These are phyloP conservation scores for Chaetops frenatus DNA, from an alignment of 2,113 vertebrate species.

Conservation along the genomic window DNA sequence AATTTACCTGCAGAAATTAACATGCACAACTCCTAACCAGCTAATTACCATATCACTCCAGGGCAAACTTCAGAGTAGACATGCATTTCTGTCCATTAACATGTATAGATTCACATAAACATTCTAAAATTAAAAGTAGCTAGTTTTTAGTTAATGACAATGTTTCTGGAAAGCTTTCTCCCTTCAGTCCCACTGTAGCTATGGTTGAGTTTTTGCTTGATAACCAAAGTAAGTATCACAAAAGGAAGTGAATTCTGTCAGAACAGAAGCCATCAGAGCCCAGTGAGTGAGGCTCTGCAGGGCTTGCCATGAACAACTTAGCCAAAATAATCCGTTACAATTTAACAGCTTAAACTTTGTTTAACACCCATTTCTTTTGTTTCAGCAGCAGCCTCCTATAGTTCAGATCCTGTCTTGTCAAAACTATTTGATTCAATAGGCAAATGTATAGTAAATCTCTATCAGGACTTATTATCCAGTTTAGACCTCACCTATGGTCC, in stretches of 20 bases:
- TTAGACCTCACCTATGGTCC: not conserved
- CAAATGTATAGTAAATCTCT: not conserved
- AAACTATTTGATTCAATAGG: not conserved
- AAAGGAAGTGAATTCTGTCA: not conserved
- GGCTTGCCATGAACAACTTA: not conserved
- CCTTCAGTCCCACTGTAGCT: not conserved
- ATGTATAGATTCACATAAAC: not conserved
- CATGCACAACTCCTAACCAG: not conserved
- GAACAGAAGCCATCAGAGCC: not conserved
- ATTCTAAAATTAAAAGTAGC: not conserved
- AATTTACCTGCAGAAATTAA: slow-evolving; percentile 22
- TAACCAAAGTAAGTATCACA: not conserved
- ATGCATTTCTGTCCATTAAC: slow-evolving; percentile 4
- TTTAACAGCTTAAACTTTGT: not conserved
- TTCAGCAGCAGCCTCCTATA: not conserved
- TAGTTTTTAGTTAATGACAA: not conserved
- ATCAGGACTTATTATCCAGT: not conserved
- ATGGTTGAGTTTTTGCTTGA: not conserved
- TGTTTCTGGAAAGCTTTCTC: slow-evolving; percentile 4
- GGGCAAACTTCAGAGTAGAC: slow-evolving; percentile 18
- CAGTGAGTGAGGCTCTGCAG: not conserved
- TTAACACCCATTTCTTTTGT: not conserved
- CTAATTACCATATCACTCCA: not conserved
- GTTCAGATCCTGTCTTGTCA: not conserved
- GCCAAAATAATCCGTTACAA: not conserved